A percentile compares a stretch with the other conserved stretches of the same genome.
Conservation (phyloP, 2,113 vertebrate genomes). For the Phylloscopus trochiloides region DNA sequence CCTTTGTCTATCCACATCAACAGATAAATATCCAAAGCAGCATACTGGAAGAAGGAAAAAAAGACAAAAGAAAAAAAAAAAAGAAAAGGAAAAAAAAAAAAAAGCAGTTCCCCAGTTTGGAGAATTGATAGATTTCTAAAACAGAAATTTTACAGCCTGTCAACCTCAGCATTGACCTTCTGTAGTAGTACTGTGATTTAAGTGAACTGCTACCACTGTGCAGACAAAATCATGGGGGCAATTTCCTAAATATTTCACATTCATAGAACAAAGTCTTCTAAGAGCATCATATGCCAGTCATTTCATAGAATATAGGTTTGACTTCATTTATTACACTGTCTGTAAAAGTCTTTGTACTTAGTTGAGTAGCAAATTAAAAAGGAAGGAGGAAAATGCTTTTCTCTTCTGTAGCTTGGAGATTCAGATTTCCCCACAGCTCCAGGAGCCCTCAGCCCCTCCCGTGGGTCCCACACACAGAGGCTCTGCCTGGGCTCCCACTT, state of each 20-base stretch:
- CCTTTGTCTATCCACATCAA: background rate
- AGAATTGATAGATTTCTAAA: constrained; percentile 6
- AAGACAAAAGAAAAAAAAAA: background rate
- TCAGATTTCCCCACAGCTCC: background rate
- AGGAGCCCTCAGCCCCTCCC: background rate
- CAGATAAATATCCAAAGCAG: background rate
- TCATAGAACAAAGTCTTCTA: background rate
- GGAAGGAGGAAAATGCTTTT: background rate
- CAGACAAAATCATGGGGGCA: constrained; percentile 20
- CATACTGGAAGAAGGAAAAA: background rate
- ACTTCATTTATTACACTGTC: background rate
- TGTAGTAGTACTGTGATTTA: constrained; percentile 14
- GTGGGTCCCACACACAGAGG: background rate
- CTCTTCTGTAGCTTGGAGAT: background rate
- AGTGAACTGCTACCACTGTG: background rate
- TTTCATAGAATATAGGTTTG: background rate
- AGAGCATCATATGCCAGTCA: background rate
- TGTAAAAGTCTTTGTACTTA: background rate
- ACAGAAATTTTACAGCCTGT: constrained; percentile 30
- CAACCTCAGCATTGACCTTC: background rate
- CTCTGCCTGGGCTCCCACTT: background rate
- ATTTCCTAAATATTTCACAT: constrained; percentile 32
- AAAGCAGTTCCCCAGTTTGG: background rate
- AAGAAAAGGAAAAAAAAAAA: rapidly evolving
- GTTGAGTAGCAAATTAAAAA: background rate